These are phyloP conservation scores for Aegotheles bennettii DNA, from an alignment of 2,113 vertebrate genomes.

Conservation along the genomic window DNA sequence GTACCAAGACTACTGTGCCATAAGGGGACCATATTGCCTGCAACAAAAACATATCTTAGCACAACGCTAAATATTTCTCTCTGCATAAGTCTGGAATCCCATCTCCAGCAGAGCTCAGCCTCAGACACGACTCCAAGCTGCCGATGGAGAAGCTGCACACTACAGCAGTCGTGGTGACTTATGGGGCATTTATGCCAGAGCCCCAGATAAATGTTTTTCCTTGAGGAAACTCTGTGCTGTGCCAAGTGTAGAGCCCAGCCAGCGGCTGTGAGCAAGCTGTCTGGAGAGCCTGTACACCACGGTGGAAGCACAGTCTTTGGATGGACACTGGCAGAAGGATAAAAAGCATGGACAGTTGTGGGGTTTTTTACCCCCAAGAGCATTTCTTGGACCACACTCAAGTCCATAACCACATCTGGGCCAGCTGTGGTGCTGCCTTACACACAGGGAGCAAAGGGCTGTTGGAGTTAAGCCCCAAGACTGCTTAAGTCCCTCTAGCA, in stretches of 20 bases:
- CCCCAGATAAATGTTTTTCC: no score
- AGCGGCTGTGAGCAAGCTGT: neutral
- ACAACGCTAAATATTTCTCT: constrained; percentile 57
- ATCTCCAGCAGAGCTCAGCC: neutral
- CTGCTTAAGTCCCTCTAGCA: neutral
- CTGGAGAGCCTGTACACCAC: neutral
- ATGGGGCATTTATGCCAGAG: neutral
- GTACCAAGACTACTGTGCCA: constrained; percentile 38
- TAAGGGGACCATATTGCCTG: constrained; percentile 60
- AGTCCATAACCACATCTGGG: neutral
- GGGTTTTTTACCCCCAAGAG: neutral
- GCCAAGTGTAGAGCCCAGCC: neutral
- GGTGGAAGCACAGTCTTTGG: neutral
- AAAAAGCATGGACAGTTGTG: neutral
- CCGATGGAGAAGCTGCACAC: neutral
- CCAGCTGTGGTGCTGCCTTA: neutral
- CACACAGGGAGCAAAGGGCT: neutral
- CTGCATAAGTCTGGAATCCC: constrained; percentile 49
- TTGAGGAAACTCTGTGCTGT: neutral
- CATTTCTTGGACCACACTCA: no score
- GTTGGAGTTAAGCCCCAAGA: constrained; percentile 59
- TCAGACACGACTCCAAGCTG: neutral
- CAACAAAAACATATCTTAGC: constrained; percentile 49
- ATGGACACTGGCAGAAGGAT: neutral
- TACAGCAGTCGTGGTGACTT: neutral